These are phyloP conservation scores for Heterotis niloticus DNA, from an alignment of 2,113 vertebrate species.

Conservation along the genomic window DNA sequence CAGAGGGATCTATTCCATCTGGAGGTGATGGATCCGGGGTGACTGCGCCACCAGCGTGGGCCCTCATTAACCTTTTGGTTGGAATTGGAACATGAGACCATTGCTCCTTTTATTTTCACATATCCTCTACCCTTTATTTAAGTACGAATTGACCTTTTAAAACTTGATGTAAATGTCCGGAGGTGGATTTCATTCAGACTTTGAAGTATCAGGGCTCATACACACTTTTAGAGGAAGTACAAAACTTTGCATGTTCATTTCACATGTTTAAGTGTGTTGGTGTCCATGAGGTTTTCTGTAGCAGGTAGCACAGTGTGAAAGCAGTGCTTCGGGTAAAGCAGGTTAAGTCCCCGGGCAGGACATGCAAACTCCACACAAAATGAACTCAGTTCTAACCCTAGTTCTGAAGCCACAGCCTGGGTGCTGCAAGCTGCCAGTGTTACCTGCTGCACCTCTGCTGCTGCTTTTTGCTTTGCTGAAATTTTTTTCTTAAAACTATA, in stretches of 20 bases:
- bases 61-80: constrained; percentile 33
- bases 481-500: too few species aligned
- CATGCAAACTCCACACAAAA: too few species aligned
- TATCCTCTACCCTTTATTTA: neutral
- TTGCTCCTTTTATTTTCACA: constrained; percentile 28
- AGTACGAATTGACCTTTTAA: constrained; percentile 31
- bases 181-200: neutral
- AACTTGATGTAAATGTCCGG: neutral
- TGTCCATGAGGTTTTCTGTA: neutral
- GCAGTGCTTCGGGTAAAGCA: neutral
- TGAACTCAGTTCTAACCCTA: too few species aligned
- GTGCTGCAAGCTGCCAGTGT: too few species aligned
- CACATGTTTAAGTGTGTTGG: neutral
- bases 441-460: too few species aligned
- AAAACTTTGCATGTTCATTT: neutral
- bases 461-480: too few species aligned
- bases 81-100: constrained; percentile 39
- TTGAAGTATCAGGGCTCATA: neutral
- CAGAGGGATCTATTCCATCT: too few species aligned
- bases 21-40: neutral
- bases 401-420: too few species aligned
- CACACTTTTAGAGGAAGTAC: too few species aligned
- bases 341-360: too few species aligned
- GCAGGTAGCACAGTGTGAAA: neutral
- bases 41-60: neutral